Conservation (phyloP, 2,888 invertebrate species). For the Ormyrus labotus region DNA sequence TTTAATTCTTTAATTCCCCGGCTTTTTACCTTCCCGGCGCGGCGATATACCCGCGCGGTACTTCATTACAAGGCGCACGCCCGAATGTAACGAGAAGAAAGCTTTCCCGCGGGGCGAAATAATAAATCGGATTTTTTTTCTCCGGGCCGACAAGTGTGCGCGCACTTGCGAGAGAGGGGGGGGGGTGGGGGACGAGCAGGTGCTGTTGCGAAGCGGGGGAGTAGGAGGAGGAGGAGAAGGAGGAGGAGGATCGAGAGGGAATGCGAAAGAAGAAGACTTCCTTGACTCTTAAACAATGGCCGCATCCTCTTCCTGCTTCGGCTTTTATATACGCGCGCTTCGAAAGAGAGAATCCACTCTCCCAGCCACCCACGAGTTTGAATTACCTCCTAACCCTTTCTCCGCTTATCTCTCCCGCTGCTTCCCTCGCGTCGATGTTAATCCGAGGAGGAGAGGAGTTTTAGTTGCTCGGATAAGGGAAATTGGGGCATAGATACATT, state of each 20-base stretch:
- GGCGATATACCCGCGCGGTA: conserved; percentile 24
- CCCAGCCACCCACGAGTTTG: conserved; percentile 45
- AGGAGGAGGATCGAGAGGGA: conserved; percentile 14
- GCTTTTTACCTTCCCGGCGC: neutral
- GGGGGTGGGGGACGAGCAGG: conserved; percentile 41
- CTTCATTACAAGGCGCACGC: conserved; percentile 37
- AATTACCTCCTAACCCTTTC: conserved; percentile 12
- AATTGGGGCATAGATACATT: conserved; percentile 42
- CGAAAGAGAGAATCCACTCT: conserved; percentile 20
- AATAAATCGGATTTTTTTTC: conserved; percentile 51
- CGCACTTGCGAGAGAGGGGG: conserved; percentile 23
- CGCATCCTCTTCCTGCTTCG: conserved; percentile 33
- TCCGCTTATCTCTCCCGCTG: conserved; percentile 18
- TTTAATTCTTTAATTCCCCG: conserved; percentile 51
- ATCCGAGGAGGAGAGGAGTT: conserved; percentile 10
- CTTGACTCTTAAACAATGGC: conserved; percentile 53
- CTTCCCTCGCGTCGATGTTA: conserved; percentile 27
- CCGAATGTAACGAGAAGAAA: conserved; percentile 26
- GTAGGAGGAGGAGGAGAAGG: conserved; percentile 1
- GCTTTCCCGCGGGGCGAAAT: conserved; percentile 48
- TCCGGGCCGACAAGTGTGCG: conserved; percentile 7
- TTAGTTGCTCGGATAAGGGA: conserved; percentile 37
- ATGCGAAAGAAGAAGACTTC: conserved; percentile 36
- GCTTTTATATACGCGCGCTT: neutral
- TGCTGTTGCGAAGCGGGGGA: conserved; percentile 17